These are phyloP conservation scores for Lithobates pipiens DNA, from an alignment of 2,797 vertebrate genomes.

Conservation along the genomic window DNA sequence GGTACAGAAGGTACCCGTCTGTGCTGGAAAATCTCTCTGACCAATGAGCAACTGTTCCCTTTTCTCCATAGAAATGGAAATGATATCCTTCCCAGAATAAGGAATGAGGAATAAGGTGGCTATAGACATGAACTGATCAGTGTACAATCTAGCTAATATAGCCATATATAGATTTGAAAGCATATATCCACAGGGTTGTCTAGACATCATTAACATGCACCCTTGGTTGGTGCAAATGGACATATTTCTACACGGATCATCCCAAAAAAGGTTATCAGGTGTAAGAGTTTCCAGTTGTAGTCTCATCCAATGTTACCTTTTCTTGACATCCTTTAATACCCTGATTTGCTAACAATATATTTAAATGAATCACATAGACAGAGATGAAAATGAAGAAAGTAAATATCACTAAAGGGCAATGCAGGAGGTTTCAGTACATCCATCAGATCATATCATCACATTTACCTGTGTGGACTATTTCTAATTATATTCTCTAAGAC, in stretches of 20 bases:
- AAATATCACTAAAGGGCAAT: not conserved
- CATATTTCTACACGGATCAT: not conserved
- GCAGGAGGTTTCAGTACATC: not conserved
- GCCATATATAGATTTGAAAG: not conserved
- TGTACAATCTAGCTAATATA: too few relatives aligned
- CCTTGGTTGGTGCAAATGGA: not conserved
- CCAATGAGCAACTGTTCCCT: too few relatives aligned
- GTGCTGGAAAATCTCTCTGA: too few relatives aligned
- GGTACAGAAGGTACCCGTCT: too few relatives aligned
- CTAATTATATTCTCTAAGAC: slow-evolving; percentile 71
- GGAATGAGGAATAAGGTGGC: too few relatives aligned
- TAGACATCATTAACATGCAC: too few relatives aligned
- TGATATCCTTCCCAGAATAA: too few relatives aligned
- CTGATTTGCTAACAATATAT: not conserved
- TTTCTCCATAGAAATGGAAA: too few relatives aligned
- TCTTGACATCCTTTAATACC: not conserved
- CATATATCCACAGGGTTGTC: not conserved
- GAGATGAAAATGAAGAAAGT: not conserved
- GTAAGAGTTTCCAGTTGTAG: not conserved
- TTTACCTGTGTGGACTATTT: slow-evolving; percentile 37
- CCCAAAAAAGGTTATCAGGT: not conserved
- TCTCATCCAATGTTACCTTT: not conserved
- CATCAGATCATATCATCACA: not conserved
- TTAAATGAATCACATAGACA: not conserved
- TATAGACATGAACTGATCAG: too few relatives aligned